Evolutionary conservation across 2,888 invertebrate genomes (phyloP), one percentile per base, ranked within the genome.

Genomic region (Caenorhabditis sp.): DNA sequence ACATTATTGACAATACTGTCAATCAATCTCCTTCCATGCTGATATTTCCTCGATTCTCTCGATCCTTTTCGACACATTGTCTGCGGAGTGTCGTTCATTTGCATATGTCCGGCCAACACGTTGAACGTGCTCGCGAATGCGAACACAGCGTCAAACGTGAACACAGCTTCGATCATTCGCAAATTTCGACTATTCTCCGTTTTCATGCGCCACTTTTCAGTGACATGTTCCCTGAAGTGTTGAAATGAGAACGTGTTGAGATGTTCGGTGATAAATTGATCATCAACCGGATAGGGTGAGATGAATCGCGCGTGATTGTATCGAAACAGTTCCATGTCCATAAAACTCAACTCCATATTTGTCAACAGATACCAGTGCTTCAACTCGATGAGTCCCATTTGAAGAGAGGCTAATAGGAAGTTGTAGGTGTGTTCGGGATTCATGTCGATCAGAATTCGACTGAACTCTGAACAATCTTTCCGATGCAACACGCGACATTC

Each of bases 261-360:
- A 58, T 71, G 69, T 51, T 78, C 81, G 0, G 65, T 68, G n/a
- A 81, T 37, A 69, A 85, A 85, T 19, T 73, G 74, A 17, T 77
- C 70, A 57, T 84, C 81, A 17, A 84, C 73, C 5, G 84, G 73
- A 58, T 85, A 80, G n/a, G 86, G 77, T 0, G 79, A 80, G 43
- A 87, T 78, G 64, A 84, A 87, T n/a, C 87, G 82, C 4, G 86
- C 87, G 62, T 87, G 86, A 71, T 87, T 87, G 72, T 87, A 86
- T 6, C 87, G 81, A 63, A 87, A 87, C 23, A 87, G 66, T 24
- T 82, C 82, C 84, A 85, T 85, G 74, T 87, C 82, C 82, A 87
- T 85, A 1, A 78, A 76, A n/a, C 77, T 66, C 23, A 87, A 62
- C 63, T 87, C 87, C 84, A 86, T 81, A 36, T 82, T 84, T 8